Conservation (phyloP, 2,113 vertebrate genomes). For the Sturnus vulgaris region DNA sequence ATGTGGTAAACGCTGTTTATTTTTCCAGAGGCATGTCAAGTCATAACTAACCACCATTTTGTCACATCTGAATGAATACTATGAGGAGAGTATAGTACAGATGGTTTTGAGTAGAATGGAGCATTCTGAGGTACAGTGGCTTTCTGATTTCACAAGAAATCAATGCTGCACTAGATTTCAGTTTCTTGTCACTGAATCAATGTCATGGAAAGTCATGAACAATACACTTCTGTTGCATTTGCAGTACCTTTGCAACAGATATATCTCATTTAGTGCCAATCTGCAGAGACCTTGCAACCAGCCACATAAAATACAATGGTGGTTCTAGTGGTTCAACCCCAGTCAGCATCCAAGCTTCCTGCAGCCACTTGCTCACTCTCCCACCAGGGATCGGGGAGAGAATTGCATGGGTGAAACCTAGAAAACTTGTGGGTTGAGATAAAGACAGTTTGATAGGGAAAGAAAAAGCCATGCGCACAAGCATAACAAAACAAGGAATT, state of each 20-base stretch:
- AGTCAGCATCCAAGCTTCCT: background rate
- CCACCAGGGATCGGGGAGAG: fast-evolving
- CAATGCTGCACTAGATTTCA: background rate
- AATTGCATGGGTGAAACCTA: background rate
- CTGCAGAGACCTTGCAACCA: background rate
- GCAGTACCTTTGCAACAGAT: background rate
- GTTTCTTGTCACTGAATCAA: background rate
- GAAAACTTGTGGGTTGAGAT: background rate
- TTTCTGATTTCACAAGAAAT: background rate
- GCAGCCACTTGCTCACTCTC: fast-evolving
- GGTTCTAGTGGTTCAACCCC: background rate
- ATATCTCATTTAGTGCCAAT: background rate
- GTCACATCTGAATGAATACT: background rate
- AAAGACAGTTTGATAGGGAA: background rate
- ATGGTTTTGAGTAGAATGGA: background rate
- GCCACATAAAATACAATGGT: background rate
- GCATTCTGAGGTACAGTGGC: background rate
- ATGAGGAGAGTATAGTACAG: background rate
- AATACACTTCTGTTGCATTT: background rate
- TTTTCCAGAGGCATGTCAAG: background rate
- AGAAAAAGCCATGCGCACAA: fast-evolving
- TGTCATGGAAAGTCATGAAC: background rate
- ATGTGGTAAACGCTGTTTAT: background rate
- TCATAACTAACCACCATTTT: background rate
- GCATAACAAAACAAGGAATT: background rate